A percentile compares a stretch with the other conserved stretches of the same genome.
These are phyloP conservation scores for Papilio aristodemus DNA, from an alignment of 1,140 invertebrate genomes.

Conservation along the genomic window DNA sequence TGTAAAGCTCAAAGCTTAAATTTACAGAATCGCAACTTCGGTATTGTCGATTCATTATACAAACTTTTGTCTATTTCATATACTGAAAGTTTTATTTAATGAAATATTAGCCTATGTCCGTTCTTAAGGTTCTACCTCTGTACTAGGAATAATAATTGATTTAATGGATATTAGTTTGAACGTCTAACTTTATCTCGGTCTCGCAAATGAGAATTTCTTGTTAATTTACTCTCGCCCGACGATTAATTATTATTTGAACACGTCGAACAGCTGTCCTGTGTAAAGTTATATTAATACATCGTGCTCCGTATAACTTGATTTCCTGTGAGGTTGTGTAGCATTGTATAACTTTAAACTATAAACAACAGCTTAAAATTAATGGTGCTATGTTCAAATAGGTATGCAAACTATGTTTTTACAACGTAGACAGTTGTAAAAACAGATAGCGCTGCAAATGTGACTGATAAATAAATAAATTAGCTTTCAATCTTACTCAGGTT, in stretches of 20 bases:
- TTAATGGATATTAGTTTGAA: not conserved
- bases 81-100: no score
- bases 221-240: conserved; percentile 10
- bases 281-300: conserved; percentile 31
- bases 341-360: conserved; percentile 11
- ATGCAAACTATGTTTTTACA: not conserved
- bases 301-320: conserved; percentile 15
- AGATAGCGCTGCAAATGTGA: no score
- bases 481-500: no score
- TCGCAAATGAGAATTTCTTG: conserved; percentile 26
- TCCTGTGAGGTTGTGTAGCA: conserved; percentile 3
- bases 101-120: no score
- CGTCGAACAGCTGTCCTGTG: conserved; percentile 19
- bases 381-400: not conserved
- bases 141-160: no score
- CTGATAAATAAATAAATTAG: no score
- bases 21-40: no score
- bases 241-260: conserved; percentile 32
- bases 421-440: not conserved
- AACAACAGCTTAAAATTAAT: not conserved
- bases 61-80: no score
- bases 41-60: no score
- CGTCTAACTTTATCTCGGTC: not conserved
- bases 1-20: no score
- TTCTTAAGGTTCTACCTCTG: no score